phyloP scores from a whole-genome alignment of 2,888 invertebrate genomes.

The Protonemura montana region DNA sequence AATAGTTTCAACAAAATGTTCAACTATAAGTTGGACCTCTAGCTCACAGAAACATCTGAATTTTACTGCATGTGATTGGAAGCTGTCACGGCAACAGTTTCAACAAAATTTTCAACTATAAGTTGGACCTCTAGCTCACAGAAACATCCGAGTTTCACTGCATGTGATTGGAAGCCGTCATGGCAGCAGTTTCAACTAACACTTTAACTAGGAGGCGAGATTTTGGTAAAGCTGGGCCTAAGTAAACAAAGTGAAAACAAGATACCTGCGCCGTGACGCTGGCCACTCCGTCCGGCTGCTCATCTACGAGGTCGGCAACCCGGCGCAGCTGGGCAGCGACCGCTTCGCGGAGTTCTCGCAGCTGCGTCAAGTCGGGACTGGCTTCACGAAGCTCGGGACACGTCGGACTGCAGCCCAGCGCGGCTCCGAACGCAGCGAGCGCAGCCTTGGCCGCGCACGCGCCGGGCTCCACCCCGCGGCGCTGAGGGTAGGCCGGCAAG shows the following conservation, averaged over 20 bases:
- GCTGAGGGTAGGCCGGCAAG: background rate
- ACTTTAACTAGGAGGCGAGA: too few species aligned
- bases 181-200: too few species aligned
- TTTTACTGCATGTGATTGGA: too few species aligned
- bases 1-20: too few species aligned
- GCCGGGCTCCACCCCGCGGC: background rate
- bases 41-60: too few species aligned
- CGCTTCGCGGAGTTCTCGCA: slow-evolving; percentile 43
- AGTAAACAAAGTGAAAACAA: background rate
- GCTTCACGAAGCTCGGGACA: slow-evolving; percentile 40
- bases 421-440: background rate
- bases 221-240: background rate
- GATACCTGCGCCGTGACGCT: slow-evolving; percentile 46
- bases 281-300: slow-evolving; percentile 44
- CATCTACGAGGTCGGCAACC: slow-evolving; percentile 52
- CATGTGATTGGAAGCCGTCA: too few species aligned
- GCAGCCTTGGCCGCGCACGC: slow-evolving; percentile 33
- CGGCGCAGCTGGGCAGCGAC: slow-evolving; percentile 51
- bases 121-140: too few species aligned
- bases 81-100: too few species aligned
- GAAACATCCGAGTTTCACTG: too few species aligned
- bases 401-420: slow-evolving; percentile 36
- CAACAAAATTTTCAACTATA: too few species aligned
- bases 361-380: slow-evolving; percentile 36
- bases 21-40: too few species aligned